Percentiles rank a stretch among this genome's conserved stretches.
These are phyloP conservation scores for Dolichoris vasculosae DNA, from an alignment of 1,140 invertebrate species.

Conservation along the genomic window DNA sequence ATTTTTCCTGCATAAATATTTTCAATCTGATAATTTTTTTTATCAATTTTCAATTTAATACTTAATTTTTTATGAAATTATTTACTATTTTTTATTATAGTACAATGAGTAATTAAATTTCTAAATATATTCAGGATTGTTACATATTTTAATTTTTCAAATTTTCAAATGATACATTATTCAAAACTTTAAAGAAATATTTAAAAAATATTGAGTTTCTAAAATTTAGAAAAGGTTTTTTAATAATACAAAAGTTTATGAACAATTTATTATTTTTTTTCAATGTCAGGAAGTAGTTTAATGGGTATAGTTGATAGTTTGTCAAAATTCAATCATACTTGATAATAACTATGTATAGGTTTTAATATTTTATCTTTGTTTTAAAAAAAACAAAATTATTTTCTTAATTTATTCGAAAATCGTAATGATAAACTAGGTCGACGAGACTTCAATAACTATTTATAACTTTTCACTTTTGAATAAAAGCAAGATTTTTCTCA, in stretches of 20 bases:
- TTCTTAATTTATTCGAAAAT: neutral
- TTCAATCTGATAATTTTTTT: neutral
- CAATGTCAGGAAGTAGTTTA: neutral
- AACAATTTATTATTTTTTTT: neutral
- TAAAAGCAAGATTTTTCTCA: slow-evolving; percentile 19
- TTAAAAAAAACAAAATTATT: too few relatives aligned
- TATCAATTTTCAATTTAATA: neutral
- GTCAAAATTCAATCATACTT: too few relatives aligned
- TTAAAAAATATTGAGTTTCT: neutral
- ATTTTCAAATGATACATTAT: neutral
- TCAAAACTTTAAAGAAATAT: neutral
- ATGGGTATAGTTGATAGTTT: too few relatives aligned
- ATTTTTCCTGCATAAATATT: neutral
- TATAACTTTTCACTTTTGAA: neutral
- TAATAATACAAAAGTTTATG: neutral
- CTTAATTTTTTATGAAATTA: neutral
- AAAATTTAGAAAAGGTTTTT: neutral
- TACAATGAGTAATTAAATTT: neutral
- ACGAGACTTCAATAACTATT: neutral
- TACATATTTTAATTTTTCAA: neutral
- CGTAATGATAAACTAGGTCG: neutral
- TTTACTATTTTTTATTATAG: neutral
- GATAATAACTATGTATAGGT: too few relatives aligned
- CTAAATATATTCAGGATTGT: too few relatives aligned
- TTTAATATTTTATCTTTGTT: too few relatives aligned